Conservation (phyloP, 2,888 invertebrate genomes). For the Panzeria rudis region DNA sequence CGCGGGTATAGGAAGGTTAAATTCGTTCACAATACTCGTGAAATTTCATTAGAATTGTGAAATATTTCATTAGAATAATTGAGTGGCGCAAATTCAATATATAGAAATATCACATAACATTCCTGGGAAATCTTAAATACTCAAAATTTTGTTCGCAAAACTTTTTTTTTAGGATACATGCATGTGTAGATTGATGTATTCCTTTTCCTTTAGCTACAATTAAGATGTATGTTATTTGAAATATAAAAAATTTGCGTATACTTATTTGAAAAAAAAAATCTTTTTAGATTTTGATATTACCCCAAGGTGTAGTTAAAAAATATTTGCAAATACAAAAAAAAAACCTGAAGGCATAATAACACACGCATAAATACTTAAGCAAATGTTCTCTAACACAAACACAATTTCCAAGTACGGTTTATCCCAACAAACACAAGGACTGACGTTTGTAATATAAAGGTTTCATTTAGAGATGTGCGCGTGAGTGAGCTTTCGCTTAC, state of each 20-base stretch:
- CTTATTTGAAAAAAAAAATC: constrained; percentile 12
- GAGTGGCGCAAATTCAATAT: too few relatives aligned
- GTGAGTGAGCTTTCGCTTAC: too few relatives aligned
- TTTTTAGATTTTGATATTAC: constrained; percentile 54
- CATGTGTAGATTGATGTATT: background rate
- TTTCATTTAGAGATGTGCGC: too few relatives aligned
- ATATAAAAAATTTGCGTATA: background rate
- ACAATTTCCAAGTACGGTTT: background rate
- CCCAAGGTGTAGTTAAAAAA: constrained; percentile 57
- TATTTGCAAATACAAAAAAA: constrained; percentile 23
- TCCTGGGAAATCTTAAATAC: too few relatives aligned
- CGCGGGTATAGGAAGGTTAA: too few relatives aligned
- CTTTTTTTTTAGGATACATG: too few relatives aligned
- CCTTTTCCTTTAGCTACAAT: background rate
- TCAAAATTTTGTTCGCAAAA: too few relatives aligned
- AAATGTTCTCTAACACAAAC: background rate
- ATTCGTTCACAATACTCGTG: too few relatives aligned
- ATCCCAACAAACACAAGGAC: background rate
- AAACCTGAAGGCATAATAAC: background rate
- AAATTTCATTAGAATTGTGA: too few relatives aligned
- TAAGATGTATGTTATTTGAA: background rate
- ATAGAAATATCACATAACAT: too few relatives aligned
- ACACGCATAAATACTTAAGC: constrained; percentile 17
- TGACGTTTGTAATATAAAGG: background rate
- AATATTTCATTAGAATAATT: too few relatives aligned